phyloP scores from a whole-genome alignment of 2,888 invertebrate genomes.

The Tenthredo livida region DNA sequence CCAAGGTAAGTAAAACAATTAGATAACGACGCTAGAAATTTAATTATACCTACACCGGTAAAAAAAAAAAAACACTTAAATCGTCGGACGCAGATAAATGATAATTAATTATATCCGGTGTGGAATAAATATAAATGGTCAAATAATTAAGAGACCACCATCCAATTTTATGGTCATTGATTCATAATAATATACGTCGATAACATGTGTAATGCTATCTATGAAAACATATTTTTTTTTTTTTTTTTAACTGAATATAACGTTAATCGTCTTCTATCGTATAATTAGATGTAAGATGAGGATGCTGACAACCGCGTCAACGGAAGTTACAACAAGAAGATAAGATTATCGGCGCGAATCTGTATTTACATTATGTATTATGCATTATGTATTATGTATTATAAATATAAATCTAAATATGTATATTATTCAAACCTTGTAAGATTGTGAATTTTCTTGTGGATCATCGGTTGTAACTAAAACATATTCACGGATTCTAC shows the following conservation, averaged over 20 bases:
- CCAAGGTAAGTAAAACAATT: not conserved
- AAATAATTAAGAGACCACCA: not conserved
- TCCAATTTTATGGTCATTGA: not conserved
- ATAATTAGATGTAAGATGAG: not conserved
- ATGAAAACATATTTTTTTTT: not conserved
- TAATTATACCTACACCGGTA: not conserved
- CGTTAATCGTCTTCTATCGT: not conserved
- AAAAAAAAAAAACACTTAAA: too few relatives aligned
- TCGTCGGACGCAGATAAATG: not conserved
- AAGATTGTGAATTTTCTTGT: not conserved
- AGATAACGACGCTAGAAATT: not conserved
- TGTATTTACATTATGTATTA: not conserved
- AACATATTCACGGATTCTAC: slow-evolving; percentile 42
- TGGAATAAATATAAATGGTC: not conserved
- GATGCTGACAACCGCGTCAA: not conserved
- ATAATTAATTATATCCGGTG: not conserved
- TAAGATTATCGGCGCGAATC: not conserved
- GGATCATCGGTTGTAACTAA: slow-evolving; percentile 18
- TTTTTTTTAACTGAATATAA: not conserved
- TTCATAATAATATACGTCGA: not conserved
- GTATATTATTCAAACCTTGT: slow-evolving; percentile 33
- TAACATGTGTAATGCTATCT: not conserved
- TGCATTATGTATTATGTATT: too few relatives aligned
- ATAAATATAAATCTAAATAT: not conserved
- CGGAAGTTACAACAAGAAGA: not conserved